These are phyloP conservation scores for Blomia tropicalis DNA, from an alignment of 2,888 invertebrate species.

Conservation along the genomic window DNA sequence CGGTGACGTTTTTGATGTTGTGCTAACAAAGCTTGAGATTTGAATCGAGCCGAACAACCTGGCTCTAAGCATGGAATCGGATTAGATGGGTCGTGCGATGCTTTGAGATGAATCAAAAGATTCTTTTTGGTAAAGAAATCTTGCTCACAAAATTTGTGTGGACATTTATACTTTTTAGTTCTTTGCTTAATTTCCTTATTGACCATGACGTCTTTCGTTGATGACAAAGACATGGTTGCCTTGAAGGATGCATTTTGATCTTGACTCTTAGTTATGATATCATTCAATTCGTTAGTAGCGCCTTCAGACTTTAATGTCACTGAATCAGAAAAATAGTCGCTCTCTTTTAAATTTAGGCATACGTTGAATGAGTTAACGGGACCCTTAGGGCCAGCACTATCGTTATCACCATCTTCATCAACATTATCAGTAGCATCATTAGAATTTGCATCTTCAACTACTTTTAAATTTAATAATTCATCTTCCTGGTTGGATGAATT, in stretches of 20 bases:
- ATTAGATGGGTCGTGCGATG: slow-evolving; percentile 9
- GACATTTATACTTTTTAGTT: slow-evolving; percentile 2
- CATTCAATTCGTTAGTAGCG: not conserved
- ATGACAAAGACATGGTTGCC: not conserved
- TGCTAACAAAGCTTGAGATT: slow-evolving; percentile 2
- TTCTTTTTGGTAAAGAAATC: slow-evolving; percentile 8
- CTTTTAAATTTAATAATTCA: not conserved
- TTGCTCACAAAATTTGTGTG: not conserved
- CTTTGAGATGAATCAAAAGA: slow-evolving; percentile 8
- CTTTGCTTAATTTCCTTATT: slow-evolving; percentile 4
- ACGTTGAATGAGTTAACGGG: slow-evolving; percentile 10
- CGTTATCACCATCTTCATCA: not conserved
- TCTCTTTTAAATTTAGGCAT: slow-evolving; percentile 4
- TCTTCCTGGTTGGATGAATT: not conserved
- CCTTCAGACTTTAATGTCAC: slow-evolving; percentile 10
- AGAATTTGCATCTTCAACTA: not conserved
- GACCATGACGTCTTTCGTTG: slow-evolving; percentile 3
- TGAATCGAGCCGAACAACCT: not conserved
- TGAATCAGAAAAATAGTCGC: slow-evolving; percentile 4
- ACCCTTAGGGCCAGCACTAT: not conserved
- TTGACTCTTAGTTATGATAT: not conserved
- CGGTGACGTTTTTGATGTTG: slow-evolving; percentile 15
- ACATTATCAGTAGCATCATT: too few species aligned
- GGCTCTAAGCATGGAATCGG: slow-evolving; percentile 4
- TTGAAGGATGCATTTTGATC: not conserved